Base-by-base conservation (phyloP, 37 sponge, comb jelly and placozoan species). In the Chondrosia reniformis region DNA sequence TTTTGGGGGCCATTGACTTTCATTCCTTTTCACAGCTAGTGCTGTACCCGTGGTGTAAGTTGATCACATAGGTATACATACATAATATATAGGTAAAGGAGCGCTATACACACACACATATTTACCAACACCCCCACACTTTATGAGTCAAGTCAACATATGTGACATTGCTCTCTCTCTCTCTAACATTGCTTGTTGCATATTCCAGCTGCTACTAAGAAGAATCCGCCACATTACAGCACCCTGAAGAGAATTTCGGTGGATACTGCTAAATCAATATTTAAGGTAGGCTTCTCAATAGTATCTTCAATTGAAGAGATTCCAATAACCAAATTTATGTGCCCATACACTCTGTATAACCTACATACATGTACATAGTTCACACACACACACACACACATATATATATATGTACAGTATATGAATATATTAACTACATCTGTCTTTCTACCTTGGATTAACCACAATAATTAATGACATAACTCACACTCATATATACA, bases 21-120 rank as follows among this genome's bases (percentile, higher is more conserved):
- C 92, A 91, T 76, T 91, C 92, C 0, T 91, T 77, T 77, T 46
- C 77, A 37, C 92, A 91, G 71, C 33, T 74, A 31, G 67, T 91
- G 0, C 63, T 91, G 46, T 83, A 83, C 52, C 92, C 92, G 33
- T 76, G 63, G 45, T 86, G 92, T 91, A 30, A 57, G 40, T 25
- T 3, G 17, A 55, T 25, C 63, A 62, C n/a, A n/a, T 22, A 62
- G 13, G 63, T 22, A 62, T 62, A 28, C 28, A 62, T 62, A 9
- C 28, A 62, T 62, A 28, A 62, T 9, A 12, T 22, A 62, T 62
- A 22, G 27, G n/a, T 62, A 62, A 22, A n/a, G 13, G 28, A 9
- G 28, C 28, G n/a, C 63, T 49, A n/a, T 22, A 62, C 63, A 62
- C 28, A 62, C 63, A 62, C 28, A 62, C 28, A n/a, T 22, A 62